A percentile compares a stretch with the other conserved stretches of the same genome.
Conservation (phyloP, 2,888 invertebrate genomes). For the Agrotis segetum region DNA sequence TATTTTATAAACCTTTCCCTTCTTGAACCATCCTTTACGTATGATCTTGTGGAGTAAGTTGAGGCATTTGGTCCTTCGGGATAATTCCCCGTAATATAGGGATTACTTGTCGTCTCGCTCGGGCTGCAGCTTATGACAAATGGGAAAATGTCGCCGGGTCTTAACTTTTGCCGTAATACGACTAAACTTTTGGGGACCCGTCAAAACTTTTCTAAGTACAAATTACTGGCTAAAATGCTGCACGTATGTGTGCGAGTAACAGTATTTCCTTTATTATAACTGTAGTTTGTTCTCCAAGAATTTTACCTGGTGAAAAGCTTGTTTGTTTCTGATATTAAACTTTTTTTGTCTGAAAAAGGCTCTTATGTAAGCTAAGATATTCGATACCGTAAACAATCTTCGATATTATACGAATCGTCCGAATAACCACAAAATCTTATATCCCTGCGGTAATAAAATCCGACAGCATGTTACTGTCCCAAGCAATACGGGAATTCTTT, state of each 20-base stretch:
- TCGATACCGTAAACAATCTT: conserved; percentile 39
- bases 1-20: conserved; percentile 68
- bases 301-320: conserved; percentile 8
- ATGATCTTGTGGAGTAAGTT: conserved; percentile 71
- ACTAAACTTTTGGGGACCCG: conserved; percentile 69
- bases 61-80: conserved; percentile 71
- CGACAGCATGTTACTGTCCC: conserved; percentile 68
- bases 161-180: conserved; percentile 71
- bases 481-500: conserved; percentile 71
- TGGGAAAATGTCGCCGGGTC: conserved; percentile 72
- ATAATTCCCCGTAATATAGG: conserved; percentile 82
- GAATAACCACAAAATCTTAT: conserved; percentile 55
- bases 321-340: background rate
- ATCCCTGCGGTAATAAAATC: conserved; percentile 69
- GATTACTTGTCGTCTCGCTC: conserved; percentile 76
- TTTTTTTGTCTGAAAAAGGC: conserved; percentile 1
- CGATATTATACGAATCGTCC: conserved; percentile 43
- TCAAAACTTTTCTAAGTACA: conserved; percentile 65
- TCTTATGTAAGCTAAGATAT: conserved; percentile 15
- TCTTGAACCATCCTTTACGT: conserved; percentile 64
- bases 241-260: conserved; percentile 29
- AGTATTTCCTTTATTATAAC: conserved; percentile 19
- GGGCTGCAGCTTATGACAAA: conserved; percentile 77
- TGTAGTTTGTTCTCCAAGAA: background rate
- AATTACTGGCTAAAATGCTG: conserved; percentile 32